Evolutionary conservation across 2,113 vertebrate genomes (phyloP).

Genomic region (Acrocephalus kingi): DNA sequence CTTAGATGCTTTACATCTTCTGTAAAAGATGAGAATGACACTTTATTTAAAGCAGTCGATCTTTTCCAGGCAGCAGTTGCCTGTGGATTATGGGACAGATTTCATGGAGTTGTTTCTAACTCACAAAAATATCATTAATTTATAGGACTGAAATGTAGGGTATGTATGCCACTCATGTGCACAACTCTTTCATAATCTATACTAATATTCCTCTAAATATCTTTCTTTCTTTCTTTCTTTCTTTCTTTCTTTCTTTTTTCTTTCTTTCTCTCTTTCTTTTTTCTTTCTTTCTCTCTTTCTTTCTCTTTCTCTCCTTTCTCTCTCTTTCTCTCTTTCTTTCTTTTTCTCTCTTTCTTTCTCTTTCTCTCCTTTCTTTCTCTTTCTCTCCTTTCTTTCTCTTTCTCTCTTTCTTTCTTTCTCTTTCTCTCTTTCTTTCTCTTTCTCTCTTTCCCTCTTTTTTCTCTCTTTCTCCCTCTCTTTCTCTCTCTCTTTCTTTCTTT

Average conservation of each 20-base stretch:
- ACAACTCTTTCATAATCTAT: background rate
- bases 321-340: no score
- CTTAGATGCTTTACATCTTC: no score
- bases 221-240: accelerated
- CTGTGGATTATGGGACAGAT: background rate
- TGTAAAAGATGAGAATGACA: background rate
- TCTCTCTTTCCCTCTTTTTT: no score
- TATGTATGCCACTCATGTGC: background rate
- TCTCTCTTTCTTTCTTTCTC: no score
- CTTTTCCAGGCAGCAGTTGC: background rate
- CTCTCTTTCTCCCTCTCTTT: accelerated
- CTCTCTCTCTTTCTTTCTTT: accelerated
- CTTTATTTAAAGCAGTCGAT: background rate
- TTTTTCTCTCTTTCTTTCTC: no score
- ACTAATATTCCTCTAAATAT: background rate
- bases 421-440: background rate
- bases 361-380: no score
- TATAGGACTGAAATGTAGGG: background rate
- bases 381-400: no score
- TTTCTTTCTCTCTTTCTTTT: no score
- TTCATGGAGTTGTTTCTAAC: background rate
- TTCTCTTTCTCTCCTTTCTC: no score
- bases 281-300: no score
- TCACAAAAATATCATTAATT: background rate
- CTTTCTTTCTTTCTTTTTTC: no score